Conservation (phyloP, 53 echinoderm and acorn worm species). For the Henricia sp. region DNA sequence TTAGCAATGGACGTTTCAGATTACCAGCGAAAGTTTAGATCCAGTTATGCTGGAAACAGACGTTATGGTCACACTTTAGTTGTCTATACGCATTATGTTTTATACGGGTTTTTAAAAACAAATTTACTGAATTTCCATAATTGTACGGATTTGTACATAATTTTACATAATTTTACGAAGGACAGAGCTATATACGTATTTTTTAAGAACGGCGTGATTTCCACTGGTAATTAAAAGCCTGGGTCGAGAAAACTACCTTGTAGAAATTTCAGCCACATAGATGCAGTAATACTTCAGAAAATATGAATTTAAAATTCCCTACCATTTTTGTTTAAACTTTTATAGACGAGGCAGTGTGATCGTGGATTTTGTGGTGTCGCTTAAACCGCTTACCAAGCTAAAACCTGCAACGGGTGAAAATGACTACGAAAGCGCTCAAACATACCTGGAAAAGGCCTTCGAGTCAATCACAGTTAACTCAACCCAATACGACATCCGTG, state of each 20-base stretch:
- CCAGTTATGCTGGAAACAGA: too few species aligned
- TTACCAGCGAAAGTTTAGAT: too few species aligned
- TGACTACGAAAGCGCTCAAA: neutral
- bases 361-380: neutral
- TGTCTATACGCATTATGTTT: too few species aligned
- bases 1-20: too few species aligned
- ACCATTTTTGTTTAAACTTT: neutral
- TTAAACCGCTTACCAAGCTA: neutral
- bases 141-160: too few species aligned
- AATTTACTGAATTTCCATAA: too few species aligned
- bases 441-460: neutral
- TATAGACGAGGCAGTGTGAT: conserved; percentile 27
- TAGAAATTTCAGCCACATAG: neutral
- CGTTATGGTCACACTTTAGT: too few species aligned
- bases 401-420: neutral
- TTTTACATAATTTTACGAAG: too few species aligned
- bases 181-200: too few species aligned
- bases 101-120: too few species aligned
- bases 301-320: neutral
- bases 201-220: too few species aligned
- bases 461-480: neutral
- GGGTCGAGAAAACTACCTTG: neutral
- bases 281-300: neutral
- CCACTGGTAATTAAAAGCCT: too few species aligned
- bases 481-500: neutral